phyloP scores from a whole-genome alignment of 2,888 invertebrate genomes.

The Xestia ashworthii region DNA sequence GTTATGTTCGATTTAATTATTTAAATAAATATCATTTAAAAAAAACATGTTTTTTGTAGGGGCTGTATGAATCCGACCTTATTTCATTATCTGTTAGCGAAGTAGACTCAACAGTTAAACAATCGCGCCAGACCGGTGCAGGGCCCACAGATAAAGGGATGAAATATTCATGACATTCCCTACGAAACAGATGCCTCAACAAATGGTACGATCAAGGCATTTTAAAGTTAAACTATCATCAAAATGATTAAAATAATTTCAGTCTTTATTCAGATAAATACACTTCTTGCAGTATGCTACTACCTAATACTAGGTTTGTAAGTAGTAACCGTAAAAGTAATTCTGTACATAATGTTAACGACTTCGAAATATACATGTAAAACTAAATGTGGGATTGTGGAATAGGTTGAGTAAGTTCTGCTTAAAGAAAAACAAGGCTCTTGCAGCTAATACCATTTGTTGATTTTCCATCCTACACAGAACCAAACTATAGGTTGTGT shows the following conservation, averaged over 20 bases:
- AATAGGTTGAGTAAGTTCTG: background rate
- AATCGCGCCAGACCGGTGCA: too few species aligned
- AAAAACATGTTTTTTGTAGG: constrained; percentile 36
- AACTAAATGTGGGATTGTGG: constrained; percentile 10
- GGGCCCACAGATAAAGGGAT: too few species aligned
- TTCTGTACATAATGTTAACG: constrained; percentile 39
- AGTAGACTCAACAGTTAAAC: too few species aligned
- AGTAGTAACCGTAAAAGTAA: constrained; percentile 15
- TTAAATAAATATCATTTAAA: constrained; percentile 9
- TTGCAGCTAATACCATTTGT: constrained; percentile 6
- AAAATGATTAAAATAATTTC: background rate
- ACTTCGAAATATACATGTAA: constrained; percentile 16
- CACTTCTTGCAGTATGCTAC: constrained; percentile 22
- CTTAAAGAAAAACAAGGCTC: background rate
- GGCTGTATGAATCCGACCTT: constrained; percentile 37
- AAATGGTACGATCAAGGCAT: background rate
- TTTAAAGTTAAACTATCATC: background rate
- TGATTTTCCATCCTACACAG: constrained; percentile 9
- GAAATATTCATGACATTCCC: constrained; percentile 26
- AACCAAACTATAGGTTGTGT: constrained; percentile 9
- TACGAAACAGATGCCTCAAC: constrained; percentile 39
- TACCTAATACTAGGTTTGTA: constrained; percentile 18
- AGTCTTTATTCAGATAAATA: constrained; percentile 3
- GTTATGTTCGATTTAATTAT: constrained; percentile 25
- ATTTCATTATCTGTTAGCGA: background rate